Evolutionary conservation across 1,140 invertebrate genomes (phyloP), one percentile per base, ranked within the genome.

Genomic region (Trichomalopsis sarcophagae): DNA sequence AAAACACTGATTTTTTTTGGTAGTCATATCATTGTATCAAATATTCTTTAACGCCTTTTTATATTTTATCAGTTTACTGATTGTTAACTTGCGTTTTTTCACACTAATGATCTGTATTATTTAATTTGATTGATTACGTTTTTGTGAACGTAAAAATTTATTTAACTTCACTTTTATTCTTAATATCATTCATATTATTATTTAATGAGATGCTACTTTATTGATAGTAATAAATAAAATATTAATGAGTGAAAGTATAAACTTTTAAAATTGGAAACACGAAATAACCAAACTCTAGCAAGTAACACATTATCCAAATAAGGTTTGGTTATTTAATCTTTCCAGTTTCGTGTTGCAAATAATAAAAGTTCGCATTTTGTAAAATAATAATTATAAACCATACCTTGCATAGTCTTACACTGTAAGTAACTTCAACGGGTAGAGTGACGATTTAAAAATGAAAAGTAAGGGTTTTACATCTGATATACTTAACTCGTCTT

Each of bases 1-100:
- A 74, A 84, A 5, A n/a, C 74, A 87, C 83, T 88, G 86, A 87
- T 87, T 87, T 87, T 4, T 4, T 89, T 88, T 62, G 6, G 80
- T 81, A 77, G 40, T 69, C 30, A 27, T 76, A 50, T 77, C 76
- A 68, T 74, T 85, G 86, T 86, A 84, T 80, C 68, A 84, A 87
- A 75, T 71, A n/a, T 74, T 79, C 69, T 77, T 21, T 23, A 66
- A 69, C 33, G 78, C 7, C 14, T 44, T 27, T 66, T 68, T 17
- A 44, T 81, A 40, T 23, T 80, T 83, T 36, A 76, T 75, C 47
- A 47, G 79, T 79, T 66, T 36, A 30, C 33, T 66, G 21, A 74
- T 74, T 3, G 40, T 21, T 30, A 30, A 71, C 3, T 69, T 69
- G 14, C 68, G 33, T 68, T 40, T 68, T 79, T 78, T 13, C 7